A percentile compares a stretch with the other conserved stretches of the same genome.
Evolutionary conservation across 1,140 invertebrate species (phyloP).

Genomic region (Argopecten irradians): DNA sequence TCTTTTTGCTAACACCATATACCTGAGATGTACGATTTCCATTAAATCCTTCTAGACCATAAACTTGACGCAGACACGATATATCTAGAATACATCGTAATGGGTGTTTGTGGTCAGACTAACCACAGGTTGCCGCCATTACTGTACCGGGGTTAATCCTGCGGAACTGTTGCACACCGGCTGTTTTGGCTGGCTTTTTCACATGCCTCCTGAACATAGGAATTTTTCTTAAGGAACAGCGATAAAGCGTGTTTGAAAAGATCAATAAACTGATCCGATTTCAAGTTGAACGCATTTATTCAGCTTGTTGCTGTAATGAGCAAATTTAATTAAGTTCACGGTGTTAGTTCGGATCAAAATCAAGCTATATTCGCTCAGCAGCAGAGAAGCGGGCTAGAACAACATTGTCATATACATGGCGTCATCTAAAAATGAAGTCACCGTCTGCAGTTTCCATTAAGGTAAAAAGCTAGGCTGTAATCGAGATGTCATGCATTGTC

Average conservation of each 20-base stretch:
- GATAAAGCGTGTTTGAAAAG: neutral
- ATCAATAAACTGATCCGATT: slow-evolving; percentile 10
- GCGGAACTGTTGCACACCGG: neutral
- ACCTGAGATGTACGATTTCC: too few relatives aligned
- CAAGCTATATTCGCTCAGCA: neutral
- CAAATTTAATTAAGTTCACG: slow-evolving; percentile 2
- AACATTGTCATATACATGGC: neutral
- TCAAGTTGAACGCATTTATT: neutral
- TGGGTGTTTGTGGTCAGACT: too few relatives aligned
- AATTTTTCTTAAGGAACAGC: neutral
- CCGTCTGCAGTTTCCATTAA: too few relatives aligned
- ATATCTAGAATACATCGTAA: too few relatives aligned
- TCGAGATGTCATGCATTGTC: neutral
- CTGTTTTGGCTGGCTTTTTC: neutral
- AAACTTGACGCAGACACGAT: too few relatives aligned
- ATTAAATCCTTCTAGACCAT: too few relatives aligned
- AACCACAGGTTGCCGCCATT: too few relatives aligned
- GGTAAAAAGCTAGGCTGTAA: neutral
- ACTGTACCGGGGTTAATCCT: too few relatives aligned
- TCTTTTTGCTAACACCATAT: too few relatives aligned
- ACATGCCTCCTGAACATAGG: neutral
- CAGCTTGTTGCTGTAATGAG: neutral
- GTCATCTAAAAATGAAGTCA: neutral
- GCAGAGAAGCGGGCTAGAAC: neutral
- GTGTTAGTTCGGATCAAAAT: neutral